phyloP scores from a whole-genome alignment of 1,140 invertebrate genomes.

The Drosophila bocqueti region DNA sequence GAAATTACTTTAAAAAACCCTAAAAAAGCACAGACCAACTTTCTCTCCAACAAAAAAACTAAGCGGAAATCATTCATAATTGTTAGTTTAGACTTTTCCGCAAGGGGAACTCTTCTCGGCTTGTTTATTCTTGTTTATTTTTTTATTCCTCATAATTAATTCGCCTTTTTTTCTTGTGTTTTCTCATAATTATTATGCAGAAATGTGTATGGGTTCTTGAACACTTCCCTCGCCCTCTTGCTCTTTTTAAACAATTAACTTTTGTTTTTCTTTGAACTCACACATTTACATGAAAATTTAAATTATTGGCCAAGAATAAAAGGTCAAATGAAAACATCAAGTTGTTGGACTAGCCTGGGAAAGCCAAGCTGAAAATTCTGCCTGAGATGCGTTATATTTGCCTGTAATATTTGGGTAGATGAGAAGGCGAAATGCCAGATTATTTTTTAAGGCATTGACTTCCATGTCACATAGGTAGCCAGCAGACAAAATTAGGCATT shows the following conservation, averaged over 20 bases:
- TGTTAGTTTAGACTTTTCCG: conserved; percentile 33
- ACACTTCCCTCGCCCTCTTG: background rate
- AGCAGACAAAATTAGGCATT: background rate
- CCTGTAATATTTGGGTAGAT: conserved; percentile 12
- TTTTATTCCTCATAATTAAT: conserved; percentile 69
- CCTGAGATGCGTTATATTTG: conserved; percentile 10
- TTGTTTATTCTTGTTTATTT: conserved; percentile 53
- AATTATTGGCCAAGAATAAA: conserved; percentile 38
- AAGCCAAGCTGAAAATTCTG: conserved; percentile 3
- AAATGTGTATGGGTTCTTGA: conserved; percentile 40
- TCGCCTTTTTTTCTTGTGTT: conserved; percentile 68
- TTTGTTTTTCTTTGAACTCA: conserved; percentile 40
- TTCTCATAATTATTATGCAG: conserved; percentile 79
- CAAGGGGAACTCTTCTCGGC: conserved; percentile 13
- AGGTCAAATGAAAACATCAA: conserved; percentile 33
- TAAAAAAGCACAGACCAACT: conserved; percentile 8
- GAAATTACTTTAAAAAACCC: background rate
- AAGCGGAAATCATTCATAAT: conserved; percentile 38
- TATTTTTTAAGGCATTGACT: conserved; percentile 23
- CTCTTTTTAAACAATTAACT: conserved; percentile 66
- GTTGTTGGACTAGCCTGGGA: conserved; percentile 20
- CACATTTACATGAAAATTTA: conserved; percentile 34
- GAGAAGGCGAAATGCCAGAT: conserved; percentile 19
- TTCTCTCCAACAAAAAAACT: conserved; percentile 13
- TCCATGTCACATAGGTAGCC: conserved; percentile 29